These are phyloP conservation scores for Antheraea pernyi DNA, from an alignment of 1,140 invertebrate species.

Conservation along the genomic window DNA sequence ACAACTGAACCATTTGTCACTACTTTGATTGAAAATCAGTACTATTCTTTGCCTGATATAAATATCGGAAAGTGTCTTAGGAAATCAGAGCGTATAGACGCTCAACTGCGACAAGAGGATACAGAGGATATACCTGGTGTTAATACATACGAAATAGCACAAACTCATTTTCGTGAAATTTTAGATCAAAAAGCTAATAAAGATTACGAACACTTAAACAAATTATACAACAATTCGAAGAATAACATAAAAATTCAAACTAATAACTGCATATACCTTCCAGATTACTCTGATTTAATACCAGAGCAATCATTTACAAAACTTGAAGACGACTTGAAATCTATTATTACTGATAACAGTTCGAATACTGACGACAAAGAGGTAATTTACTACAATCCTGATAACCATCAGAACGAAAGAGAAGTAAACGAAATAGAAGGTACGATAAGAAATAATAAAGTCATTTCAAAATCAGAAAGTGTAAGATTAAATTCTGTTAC, in stretches of 20 bases:
- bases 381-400: constrained; percentile 46
- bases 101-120: constrained; percentile 80
- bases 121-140: constrained; percentile 67
- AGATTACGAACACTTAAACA: constrained; percentile 69
- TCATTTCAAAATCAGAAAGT: constrained; percentile 70
- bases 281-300: constrained; percentile 49
- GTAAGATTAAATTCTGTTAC: constrained; percentile 48
- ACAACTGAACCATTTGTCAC: constrained; percentile 77
- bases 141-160: constrained; percentile 68
- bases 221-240: constrained; percentile 37
- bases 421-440: constrained; percentile 76
- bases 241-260: constrained; percentile 32
- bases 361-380: constrained; percentile 62
- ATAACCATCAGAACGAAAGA: constrained; percentile 73
- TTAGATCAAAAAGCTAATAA: constrained; percentile 51
- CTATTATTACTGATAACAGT: constrained; percentile 68
- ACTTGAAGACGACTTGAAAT: constrained; percentile 71
- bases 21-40: constrained; percentile 82
- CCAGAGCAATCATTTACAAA: constrained; percentile 59
- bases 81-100: constrained; percentile 84
- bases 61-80: constrained; percentile 83
- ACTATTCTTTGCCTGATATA: constrained; percentile 84
- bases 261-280: constrained; percentile 34
- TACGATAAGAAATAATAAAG: constrained; percentile 71
- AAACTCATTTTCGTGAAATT: constrained; percentile 64